These are phyloP conservation scores for Noctua fimbriata DNA, from an alignment of 2,888 invertebrate species.

Conservation along the genomic window DNA sequence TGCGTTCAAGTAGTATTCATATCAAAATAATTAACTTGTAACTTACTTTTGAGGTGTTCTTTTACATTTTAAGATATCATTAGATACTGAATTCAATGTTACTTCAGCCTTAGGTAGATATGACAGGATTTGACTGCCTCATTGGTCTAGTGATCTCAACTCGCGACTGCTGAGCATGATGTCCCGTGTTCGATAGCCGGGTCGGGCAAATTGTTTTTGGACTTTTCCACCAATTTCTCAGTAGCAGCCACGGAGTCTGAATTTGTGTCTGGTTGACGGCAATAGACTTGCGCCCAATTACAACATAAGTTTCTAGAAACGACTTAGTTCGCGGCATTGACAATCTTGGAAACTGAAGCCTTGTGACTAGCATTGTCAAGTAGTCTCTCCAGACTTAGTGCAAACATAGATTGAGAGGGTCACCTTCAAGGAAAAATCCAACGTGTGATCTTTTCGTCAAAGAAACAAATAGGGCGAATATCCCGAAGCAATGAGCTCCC, in stretches of 20 bases:
- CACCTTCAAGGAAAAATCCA: neutral
- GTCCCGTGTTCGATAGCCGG: no score
- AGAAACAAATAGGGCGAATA: neutral
- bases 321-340: neutral
- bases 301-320: neutral
- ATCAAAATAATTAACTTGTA: neutral
- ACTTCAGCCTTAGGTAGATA: neutral
- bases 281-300: no score
- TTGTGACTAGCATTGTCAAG: neutral
- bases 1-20: neutral
- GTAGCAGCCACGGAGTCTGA: no score
- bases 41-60: neutral
- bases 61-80: no score
- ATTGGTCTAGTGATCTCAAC: no score
- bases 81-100: neutral
- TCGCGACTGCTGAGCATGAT: no score
- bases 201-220: no score
- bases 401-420: neutral
- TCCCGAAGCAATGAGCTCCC: conserved; percentile 21
- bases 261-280: no score
- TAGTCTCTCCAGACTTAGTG: neutral
- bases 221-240: no score
- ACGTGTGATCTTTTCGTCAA: neutral
- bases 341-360: neutral
- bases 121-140: no score